These are phyloP conservation scores for Andinoacara biseriatus DNA, from an alignment of 2,113 vertebrate genomes.

Conservation along the genomic window DNA sequence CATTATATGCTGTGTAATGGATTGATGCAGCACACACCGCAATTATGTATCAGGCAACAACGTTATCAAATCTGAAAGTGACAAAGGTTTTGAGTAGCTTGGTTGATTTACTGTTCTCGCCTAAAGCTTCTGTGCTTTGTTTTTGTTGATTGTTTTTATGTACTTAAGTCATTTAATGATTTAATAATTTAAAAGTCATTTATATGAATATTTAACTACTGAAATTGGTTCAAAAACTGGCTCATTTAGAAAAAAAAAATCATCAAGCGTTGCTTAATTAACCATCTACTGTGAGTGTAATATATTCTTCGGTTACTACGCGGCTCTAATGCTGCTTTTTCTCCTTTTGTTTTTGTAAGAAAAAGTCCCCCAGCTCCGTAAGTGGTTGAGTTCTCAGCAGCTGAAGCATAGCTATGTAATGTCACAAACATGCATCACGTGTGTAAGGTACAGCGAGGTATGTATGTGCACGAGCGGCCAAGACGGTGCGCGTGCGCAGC, in stretches of 20 bases:
- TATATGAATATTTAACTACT: not conserved
- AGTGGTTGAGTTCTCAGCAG: conserved; percentile 20
- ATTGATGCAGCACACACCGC: not conserved
- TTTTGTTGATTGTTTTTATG: not conserved
- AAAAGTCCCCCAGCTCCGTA: not conserved
- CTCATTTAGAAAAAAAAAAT: not conserved
- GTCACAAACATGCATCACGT: conserved; percentile 28
- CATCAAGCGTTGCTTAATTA: not conserved
- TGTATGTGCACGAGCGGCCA: conserved; percentile 2
- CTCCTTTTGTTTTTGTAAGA: not conserved
- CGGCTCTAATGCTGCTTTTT: not conserved
- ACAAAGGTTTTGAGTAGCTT: conserved; percentile 36
- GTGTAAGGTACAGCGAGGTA: conserved; percentile 42
- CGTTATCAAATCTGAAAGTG: conserved; percentile 31
- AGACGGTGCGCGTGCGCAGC: not conserved
- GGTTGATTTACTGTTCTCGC: conserved; percentile 44
- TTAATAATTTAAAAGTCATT: not conserved
- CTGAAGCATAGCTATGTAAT: conserved; percentile 35
- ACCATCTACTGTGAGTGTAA: not conserved
- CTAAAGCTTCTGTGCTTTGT: not conserved
- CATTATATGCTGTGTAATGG: conserved; percentile 39
- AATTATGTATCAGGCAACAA: conserved; percentile 40
- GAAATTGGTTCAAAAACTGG: not conserved
- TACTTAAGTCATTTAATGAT: not conserved
- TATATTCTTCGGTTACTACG: not conserved